Evolutionary conservation across 2,797 vertebrate species (phyloP), one percentile per base, ranked within the genome.

Genomic region (Crocodylus rhombifer): DNA sequence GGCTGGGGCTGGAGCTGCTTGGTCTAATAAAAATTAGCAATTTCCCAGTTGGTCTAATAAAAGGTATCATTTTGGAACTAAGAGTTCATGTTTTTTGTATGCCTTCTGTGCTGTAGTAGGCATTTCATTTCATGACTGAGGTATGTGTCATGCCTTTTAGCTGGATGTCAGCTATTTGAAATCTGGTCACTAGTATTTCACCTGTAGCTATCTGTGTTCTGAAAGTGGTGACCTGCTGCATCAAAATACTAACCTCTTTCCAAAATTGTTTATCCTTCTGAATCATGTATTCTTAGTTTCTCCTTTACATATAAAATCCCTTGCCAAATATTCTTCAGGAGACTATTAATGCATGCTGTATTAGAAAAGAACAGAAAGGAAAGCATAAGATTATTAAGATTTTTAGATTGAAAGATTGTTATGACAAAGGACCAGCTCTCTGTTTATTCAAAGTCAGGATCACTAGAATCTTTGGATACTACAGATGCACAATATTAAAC

Each of bases 171-270:
- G 69, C 21, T 42, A 20, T 23, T 71, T 71, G 56, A 88, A 92
- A 69, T 5, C 28, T 55, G 1, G 0, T 81, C 42, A 2, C 62
- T 18, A 60, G 0, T 65, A 76, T 55, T 86, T 28, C 8, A 20
- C 71, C 61, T 80, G 36, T 33, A 76, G 61, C 20, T 36, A 21
- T 71, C 33, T 7, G 28, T 14, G 81, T 83, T 92, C 81, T 77
- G 58, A 36, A 86, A 75, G 61, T 1, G 58, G 30, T 4, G 6
- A 71, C 77, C 28, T 84, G 17, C 18, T 65, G 90, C 28, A 73
- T 26, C 67, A 28, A 5, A 36, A 11, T 75, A 81, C 28, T 84
- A 5, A 14, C 25, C 55, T 18, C 67, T 21, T 73, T 74, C 57
- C 33, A 26, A 89, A 65, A 82, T 17, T 55, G 5, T 15, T 78